A percentile compares a stretch with the other conserved stretches of the same genome.
Evolutionary conservation across 2,113 vertebrate species (phyloP).

Genomic region (Nycticebus coucang): DNA sequence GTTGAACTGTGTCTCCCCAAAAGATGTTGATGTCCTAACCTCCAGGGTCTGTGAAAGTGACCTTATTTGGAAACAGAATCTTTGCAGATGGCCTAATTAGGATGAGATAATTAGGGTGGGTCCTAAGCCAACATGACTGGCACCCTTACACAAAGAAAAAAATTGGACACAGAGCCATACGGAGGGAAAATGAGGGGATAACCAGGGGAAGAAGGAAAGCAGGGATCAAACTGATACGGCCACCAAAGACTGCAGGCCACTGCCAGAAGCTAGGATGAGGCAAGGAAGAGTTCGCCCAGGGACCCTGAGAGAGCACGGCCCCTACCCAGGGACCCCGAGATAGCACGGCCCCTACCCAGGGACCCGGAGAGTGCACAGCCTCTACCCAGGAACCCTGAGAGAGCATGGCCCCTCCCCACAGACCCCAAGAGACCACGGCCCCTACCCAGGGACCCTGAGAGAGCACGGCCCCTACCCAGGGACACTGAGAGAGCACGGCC

Average conservation of each 20-base stretch:
- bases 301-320: not conserved
- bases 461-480: not conserved
- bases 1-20: not conserved
- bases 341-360: no score
- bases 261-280: not conserved
- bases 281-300: not conserved
- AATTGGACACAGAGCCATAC: not conserved
- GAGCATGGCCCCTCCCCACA: not conserved
- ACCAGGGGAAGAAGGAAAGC: not conserved
- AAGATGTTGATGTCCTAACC: not conserved
- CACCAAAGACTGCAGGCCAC: no score
- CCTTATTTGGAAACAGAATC: not conserved
- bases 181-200: not conserved
- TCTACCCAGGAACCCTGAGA: no score
- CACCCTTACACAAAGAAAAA: not conserved
- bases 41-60: not conserved
- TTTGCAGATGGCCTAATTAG: not conserved
- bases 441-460: no score
- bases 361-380: not conserved
- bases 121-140: not conserved
- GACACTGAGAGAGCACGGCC: no score
- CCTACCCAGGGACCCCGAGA: no score
- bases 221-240: not conserved
- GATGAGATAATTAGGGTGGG: not conserved
- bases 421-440: not conserved